Percentiles rank a stretch among this genome's conserved stretches.
phyloP scores from a whole-genome alignment of 2,888 invertebrate species.

The Pyralis farinalis region DNA sequence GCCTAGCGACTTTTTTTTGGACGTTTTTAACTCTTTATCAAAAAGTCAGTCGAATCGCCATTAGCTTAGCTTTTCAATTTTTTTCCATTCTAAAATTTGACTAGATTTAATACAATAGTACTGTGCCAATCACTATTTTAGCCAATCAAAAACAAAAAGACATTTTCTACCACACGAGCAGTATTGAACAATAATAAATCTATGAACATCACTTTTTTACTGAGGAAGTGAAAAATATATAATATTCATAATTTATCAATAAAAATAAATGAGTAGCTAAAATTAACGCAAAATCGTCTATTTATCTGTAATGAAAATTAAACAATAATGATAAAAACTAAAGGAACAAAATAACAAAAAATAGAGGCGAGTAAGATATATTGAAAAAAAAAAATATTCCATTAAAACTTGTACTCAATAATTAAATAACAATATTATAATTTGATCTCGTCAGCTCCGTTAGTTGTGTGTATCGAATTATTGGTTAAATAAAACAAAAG shows the following conservation, averaged over 20 bases:
- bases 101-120: constrained; percentile 72
- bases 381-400: constrained; percentile 71
- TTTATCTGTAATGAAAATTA: constrained; percentile 62
- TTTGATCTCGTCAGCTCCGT: constrained; percentile 75
- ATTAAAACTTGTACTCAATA: constrained; percentile 80
- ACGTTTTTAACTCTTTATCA: constrained; percentile 55
- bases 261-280: constrained; percentile 58
- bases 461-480: constrained; percentile 41
- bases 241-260: constrained; percentile 47
- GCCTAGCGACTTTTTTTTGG: constrained; percentile 70
- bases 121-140: constrained; percentile 59
- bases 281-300: constrained; percentile 46
- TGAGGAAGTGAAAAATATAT: constrained; percentile 68
- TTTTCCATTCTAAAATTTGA: constrained; percentile 69
- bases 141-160: constrained; percentile 43
- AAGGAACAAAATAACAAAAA: constrained; percentile 79
- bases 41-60: constrained; percentile 71
- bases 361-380: constrained; percentile 74
- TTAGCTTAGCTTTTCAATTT: constrained; percentile 54
- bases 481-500: constrained; percentile 12
- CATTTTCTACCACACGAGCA: constrained; percentile 26
- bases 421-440: constrained; percentile 80
- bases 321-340: constrained; percentile 78
- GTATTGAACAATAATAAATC: constrained; percentile 35
- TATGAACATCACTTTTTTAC: constrained; percentile 58